Conservation (phyloP, 1,140 invertebrate genomes). For the Gryllus bimaculatus region DNA sequence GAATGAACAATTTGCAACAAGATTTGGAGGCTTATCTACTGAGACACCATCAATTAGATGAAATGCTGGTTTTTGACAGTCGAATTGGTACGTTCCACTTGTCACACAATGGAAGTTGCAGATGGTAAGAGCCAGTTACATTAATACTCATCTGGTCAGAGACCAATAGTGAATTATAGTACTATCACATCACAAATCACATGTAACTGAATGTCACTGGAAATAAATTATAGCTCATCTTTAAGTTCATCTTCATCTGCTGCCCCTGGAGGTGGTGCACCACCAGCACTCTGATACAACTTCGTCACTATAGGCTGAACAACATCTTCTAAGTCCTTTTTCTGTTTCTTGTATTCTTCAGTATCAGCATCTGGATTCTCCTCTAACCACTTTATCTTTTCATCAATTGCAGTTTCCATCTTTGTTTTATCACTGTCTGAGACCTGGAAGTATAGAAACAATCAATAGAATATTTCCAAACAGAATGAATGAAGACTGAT, state of each 20-base stretch:
- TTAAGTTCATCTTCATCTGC: constrained; percentile 65
- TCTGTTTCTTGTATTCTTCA: constrained; percentile 92
- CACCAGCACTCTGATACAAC: constrained; percentile 80
- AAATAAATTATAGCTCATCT: constrained; percentile 66
- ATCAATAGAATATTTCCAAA: too few species aligned
- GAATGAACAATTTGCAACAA: too few species aligned
- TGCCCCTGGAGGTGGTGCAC: constrained; percentile 55
- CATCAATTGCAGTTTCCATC: constrained; percentile 92
- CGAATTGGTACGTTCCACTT: not conserved
- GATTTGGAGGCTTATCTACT: too few species aligned
- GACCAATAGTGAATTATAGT: not conserved
- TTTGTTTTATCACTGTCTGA: constrained; percentile 87
- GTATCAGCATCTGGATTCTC: constrained; percentile 88
- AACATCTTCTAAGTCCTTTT: constrained; percentile 92
- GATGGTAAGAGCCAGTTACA: not conserved
- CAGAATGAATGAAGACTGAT: too few species aligned
- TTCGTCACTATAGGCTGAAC: constrained; percentile 97
- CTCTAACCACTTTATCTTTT: constrained; percentile 97
- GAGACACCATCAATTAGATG: too few species aligned
- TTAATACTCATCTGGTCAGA: not conserved
- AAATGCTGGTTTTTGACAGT: too few species aligned
- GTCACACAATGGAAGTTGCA: not conserved
- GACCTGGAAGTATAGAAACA: constrained; percentile 34
- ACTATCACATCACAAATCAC: not conserved
- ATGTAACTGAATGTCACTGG: constrained; percentile 5